A percentile compares a stretch with the other conserved stretches of the same genome.
Conservation (phyloP, 2,113 vertebrate species). For the Pomatostomus ruficeps region DNA sequence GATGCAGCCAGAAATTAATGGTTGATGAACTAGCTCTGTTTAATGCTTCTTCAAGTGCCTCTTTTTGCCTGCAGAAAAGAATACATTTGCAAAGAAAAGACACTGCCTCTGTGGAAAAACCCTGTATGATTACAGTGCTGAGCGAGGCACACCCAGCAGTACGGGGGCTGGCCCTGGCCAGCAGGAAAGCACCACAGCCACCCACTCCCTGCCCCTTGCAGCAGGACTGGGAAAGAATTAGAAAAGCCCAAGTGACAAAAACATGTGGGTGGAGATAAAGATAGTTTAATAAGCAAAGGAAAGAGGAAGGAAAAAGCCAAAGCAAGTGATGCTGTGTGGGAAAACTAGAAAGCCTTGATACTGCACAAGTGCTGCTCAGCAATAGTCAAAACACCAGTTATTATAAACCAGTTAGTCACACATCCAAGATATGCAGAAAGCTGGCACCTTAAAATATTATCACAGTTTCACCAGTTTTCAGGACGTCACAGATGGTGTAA, state of each 20-base stretch:
- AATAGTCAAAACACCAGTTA: background rate
- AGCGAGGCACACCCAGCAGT: background rate
- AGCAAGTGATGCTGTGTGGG: background rate
- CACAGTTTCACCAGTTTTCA: background rate
- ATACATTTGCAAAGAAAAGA: background rate
- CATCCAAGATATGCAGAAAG: background rate
- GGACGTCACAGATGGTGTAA: background rate
- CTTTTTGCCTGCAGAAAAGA: background rate
- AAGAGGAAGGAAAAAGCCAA: background rate
- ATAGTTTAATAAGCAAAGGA: background rate
- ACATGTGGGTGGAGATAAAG: background rate
- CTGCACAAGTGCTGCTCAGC: background rate
- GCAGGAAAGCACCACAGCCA: background rate
- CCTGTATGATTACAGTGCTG: fast-evolving
- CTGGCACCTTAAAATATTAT: background rate
- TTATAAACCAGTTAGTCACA: background rate
- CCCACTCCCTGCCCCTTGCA: background rate
- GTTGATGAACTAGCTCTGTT: background rate
- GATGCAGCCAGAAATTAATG: background rate
- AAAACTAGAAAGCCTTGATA: background rate
- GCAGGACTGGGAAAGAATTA: background rate
- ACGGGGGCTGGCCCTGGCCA: background rate
- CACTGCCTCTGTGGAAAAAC: background rate
- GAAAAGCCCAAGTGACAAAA: background rate
- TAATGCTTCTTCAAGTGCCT: background rate